phyloP scores from a whole-genome alignment of 2,888 invertebrate genomes.

The Sceliomorpha sp. region DNA sequence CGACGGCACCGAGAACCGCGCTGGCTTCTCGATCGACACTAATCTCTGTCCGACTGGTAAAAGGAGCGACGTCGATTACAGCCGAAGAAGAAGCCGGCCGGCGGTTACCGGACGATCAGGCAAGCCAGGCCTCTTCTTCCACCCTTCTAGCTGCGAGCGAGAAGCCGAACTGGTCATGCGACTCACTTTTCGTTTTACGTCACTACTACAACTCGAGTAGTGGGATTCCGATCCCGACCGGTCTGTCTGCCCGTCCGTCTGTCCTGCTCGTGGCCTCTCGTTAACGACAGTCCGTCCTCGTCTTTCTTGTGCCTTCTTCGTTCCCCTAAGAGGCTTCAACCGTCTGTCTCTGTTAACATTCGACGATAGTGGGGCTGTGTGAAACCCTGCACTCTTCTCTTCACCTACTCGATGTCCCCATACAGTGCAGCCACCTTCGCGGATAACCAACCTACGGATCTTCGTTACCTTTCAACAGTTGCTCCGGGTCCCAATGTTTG shows the following conservation, averaged over 20 bases:
- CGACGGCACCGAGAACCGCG: slow-evolving; percentile 37
- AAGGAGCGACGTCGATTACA: slow-evolving; percentile 13
- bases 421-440: slow-evolving; percentile 55
- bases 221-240: slow-evolving; percentile 68
- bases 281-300: slow-evolving; percentile 19
- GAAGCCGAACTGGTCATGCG: slow-evolving; percentile 69
- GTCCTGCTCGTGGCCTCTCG: slow-evolving; percentile 19
- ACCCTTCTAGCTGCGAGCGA: slow-evolving; percentile 54
- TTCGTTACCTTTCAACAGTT: too few relatives aligned
- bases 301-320: slow-evolving; percentile 16
- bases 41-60: slow-evolving; percentile 21
- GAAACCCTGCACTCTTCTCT: slow-evolving; percentile 29
- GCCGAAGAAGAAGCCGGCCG: slow-evolving; percentile 55
- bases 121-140: slow-evolving; percentile 47
- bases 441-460: too few relatives aligned
- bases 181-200: slow-evolving; percentile 66
- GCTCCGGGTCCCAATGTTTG: slow-evolving; percentile 1
- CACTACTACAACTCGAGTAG: slow-evolving; percentile 68
- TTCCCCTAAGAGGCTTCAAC: not conserved
- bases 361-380: slow-evolving; percentile 32
- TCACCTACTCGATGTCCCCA: slow-evolving; percentile 33
- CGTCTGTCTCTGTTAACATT: slow-evolving; percentile 13
- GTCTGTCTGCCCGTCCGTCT: slow-evolving; percentile 43
- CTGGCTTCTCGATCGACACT: slow-evolving; percentile 56
- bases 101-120: slow-evolving; percentile 31